Base-by-base conservation (phyloP, 2,797 vertebrate species). In the Meriones psammophilus region DNA sequence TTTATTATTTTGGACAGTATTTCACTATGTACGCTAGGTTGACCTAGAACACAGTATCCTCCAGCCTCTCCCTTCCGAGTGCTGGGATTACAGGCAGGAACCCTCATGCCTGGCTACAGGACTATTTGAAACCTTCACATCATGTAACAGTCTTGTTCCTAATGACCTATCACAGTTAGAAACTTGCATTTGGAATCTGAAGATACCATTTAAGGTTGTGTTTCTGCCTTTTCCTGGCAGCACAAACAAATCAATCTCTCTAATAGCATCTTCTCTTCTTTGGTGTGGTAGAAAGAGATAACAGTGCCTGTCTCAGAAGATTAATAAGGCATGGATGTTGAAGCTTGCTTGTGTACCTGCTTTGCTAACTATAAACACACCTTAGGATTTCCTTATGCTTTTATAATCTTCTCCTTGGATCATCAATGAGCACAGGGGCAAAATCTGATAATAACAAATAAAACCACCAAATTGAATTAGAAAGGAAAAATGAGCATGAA, bases 251-350 rank as follows among this genome's bases (percentile, higher is more conserved):
- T 79, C 56, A 58, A 8, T 89, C 50, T 77, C 3, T 26, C 39
- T 79, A 74, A 87, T 18, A 64, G 46, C 56, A 17, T 85, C 62
- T 74, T 79, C n/a, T 73, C 36, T 79, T 28, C n/a, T 50, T 87
- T 79, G 36, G 36, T 80, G 39, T 58, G 42, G 88, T 92, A 78
- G 62, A 91, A 46, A 46, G 80, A 94, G 80, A 87, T 54, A 81
- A 76, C 30, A 66, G 8, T 68, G 46, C n/a, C 56, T 83, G 42
- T 66, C 64, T 89, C 56, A 56, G 77, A 89, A 89, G 92, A 96
- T 73, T 84, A 96, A 84, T 79, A 73, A 24, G 64, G 33, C 20
- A 4, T n/a, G 81, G 28, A 56, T 54, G 77, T 87, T 50, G 58
- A 81, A 62, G 30, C 60, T 46, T 15, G 24, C 24, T 10, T n/a